Base-by-base conservation (phyloP, 2,888 invertebrate genomes). In the Galerucella pusilla region DNA sequence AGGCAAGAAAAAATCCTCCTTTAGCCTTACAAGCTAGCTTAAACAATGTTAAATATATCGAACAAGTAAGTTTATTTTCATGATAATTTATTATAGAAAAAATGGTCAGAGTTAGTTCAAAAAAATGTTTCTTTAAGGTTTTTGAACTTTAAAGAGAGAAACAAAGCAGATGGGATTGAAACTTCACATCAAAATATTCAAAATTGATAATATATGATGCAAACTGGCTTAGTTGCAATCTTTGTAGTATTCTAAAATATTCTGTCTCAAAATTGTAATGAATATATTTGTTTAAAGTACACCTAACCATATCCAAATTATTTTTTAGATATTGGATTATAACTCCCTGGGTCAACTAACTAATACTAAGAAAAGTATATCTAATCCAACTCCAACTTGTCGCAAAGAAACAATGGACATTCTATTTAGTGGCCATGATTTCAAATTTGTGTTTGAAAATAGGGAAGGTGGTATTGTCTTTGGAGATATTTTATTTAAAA, bases 21-120 rank as follows among this genome's bases (percentile, higher is more conserved):
- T 70, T 81, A 60, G 80, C 80, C 6, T 77, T 78, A 14, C 83
- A 84, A 74, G 84, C 82, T 59, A 78, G 81, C 52, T 76, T 85
- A 60, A 80, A 82, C 73, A 82, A 84, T 68, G 79, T 84, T 45
- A 79, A 82, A n/a, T 83, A 80, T 57, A 42, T 82, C 12, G 71
- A 79, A 66, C 71, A 81, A 75, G 85, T 84, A 78, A 49, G 46
- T 52, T 16, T 16, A 64, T 10, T 35, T 49, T 67, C 16, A 57
- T 59, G 9, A 57, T 42, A 42, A 42, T 42, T 42, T 42, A 42
- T 42, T 42, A 42, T 42, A 7, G 5, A 0, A 35, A 35, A 28
- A 6, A 35, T 6, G 6, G 5, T 35, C 35, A 6, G 35, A 35
- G 28, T 28, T 6, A 35, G 35, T 35, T 35, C 20, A 5, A 35